phyloP scores from a whole-genome alignment of 2,113 vertebrate species.

The Speoplatyrhinus poulsoni region DNA sequence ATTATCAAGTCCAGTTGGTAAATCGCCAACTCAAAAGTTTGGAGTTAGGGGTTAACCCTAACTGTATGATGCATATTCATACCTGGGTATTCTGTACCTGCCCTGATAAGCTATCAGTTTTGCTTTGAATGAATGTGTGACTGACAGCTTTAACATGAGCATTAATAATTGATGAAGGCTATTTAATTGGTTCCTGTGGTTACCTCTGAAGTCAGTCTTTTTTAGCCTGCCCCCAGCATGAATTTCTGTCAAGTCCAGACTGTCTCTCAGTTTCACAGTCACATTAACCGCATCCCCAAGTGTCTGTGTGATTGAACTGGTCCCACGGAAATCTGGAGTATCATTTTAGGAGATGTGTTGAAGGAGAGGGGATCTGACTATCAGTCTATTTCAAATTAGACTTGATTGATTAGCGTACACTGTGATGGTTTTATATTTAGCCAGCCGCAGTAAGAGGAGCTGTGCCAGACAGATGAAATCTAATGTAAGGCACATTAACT shows the following conservation, averaged over 20 bases:
- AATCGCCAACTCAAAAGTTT: neutral
- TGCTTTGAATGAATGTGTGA: slow-evolving; percentile 35
- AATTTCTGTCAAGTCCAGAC: slow-evolving; percentile 46
- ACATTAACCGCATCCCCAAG: slow-evolving; percentile 46
- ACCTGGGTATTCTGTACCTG: neutral
- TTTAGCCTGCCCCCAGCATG: slow-evolving; percentile 47
- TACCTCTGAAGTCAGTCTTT: slow-evolving; percentile 32
- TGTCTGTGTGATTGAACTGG: slow-evolving; percentile 48
- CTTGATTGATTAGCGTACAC: slow-evolving; percentile 50
- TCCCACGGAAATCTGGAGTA: slow-evolving; percentile 28
- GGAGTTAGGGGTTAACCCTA: neutral
- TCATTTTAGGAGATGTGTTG: slow-evolving; percentile 47
- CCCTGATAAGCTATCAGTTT: slow-evolving; percentile 23
- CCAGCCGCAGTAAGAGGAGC: slow-evolving; percentile 32
- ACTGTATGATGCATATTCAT: slow-evolving; percentile 10
- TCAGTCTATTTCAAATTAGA: slow-evolving; percentile 47
- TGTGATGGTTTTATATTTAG: slow-evolving; percentile 60
- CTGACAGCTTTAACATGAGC: slow-evolving; percentile 50
- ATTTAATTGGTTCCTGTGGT: slow-evolving; percentile 61
- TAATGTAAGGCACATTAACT: slow-evolving; percentile 54
- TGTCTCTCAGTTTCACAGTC: slow-evolving; percentile 51
- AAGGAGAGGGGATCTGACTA: slow-evolving; percentile 27
- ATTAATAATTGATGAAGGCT: slow-evolving; percentile 51
- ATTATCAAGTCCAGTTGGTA: no score
- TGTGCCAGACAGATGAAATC: slow-evolving; percentile 37